Evolutionary conservation across 2,113 vertebrate genomes (phyloP), one percentile per base, ranked within the genome.

Genomic region (Hoplias malabaricus): DNA sequence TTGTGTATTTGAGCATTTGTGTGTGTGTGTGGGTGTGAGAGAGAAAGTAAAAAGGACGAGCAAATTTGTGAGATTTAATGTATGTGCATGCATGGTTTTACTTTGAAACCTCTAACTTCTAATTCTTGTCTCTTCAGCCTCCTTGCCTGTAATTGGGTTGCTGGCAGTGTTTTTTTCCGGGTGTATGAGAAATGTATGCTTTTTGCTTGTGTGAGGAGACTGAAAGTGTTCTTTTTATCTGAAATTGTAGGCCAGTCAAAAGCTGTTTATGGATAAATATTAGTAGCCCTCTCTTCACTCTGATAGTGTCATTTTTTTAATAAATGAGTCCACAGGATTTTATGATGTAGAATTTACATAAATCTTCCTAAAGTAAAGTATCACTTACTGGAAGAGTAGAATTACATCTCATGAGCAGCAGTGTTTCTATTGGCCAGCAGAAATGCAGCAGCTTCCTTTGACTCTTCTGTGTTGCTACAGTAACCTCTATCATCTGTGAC

Each of bases 21-120:
- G 48, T 53, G 48, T 69, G 62, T 53, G 57, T 77, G 25, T 76
- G 73, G 57, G 19, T 68, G 66, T 59, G 34, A 38, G 46, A n/a
- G 9, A 40, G 25, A 38, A 36, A 42, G 59, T 33, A n/a, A n/a
- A n/a, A n/a, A n/a, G n/a, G n/a, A n/a, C n/a, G n/a, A n/a, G n/a
- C n/a, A n/a, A n/a, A n/a, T n/a, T n/a, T n/a, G n/a, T n/a, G n/a
- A n/a, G n/a, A n/a, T n/a, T n/a, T n/a, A n/a, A 34, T 5, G 14
- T 42, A 29, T 59, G 53, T 48, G 57, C 23, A 7, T 46, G 48
- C 48, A 62, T 73, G 57, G 36, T 80, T 23, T 75, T 50, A 25
- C 6, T 53, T 16, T 40, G 12, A 34, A 78, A 54, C 34, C 19
- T 42, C 40, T 54, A 71, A 70, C 69, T 21, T 63, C 23, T 53